A percentile compares a stretch with the other conserved stretches of the same genome.
Evolutionary conservation across 2,888 invertebrate species (phyloP).

Genomic region (Maniola hyperantus): DNA sequence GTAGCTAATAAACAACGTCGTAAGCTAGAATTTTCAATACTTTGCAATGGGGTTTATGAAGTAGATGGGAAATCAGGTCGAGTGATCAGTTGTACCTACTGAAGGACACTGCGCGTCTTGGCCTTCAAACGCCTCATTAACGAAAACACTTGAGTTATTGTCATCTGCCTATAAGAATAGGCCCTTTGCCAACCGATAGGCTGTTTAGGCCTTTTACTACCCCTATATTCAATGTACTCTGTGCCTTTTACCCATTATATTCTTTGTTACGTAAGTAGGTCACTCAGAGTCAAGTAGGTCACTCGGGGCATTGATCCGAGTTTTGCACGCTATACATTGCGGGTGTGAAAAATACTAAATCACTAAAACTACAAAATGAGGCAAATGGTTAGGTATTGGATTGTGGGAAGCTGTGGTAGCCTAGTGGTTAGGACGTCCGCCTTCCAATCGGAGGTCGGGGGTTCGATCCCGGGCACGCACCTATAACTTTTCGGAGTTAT

Average conservation of each 20-base stretch:
- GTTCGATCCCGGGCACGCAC: too few relatives aligned
- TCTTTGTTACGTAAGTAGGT: neutral
- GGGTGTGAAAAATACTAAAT: too few relatives aligned
- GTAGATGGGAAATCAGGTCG: constrained; percentile 48
- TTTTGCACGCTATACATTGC: too few relatives aligned
- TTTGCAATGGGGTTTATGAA: constrained; percentile 39
- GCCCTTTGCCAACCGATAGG: constrained; percentile 22
- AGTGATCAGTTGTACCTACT: constrained; percentile 58
- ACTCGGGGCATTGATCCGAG: too few relatives aligned
- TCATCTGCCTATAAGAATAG: constrained; percentile 37
- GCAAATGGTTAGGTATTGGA: too few relatives aligned
- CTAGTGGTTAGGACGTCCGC: too few relatives aligned
- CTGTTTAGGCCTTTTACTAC: constrained; percentile 13
- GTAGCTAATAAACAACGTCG: neutral
- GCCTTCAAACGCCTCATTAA: constrained; percentile 59
- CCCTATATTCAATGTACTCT: too few relatives aligned
- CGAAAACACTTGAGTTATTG: constrained; percentile 55
- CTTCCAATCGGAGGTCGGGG: too few relatives aligned
- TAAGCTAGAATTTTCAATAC: constrained; percentile 31
- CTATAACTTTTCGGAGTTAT: too few relatives aligned
- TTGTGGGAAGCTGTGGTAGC: too few relatives aligned
- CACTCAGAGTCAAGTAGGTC: too few relatives aligned
- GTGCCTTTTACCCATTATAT: constrained; percentile 1
- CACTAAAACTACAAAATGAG: too few relatives aligned
- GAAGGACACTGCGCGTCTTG: constrained; percentile 64